Conservation (phyloP, 2,797 vertebrate genomes). For the Bovichtus diacanthus region DNA sequence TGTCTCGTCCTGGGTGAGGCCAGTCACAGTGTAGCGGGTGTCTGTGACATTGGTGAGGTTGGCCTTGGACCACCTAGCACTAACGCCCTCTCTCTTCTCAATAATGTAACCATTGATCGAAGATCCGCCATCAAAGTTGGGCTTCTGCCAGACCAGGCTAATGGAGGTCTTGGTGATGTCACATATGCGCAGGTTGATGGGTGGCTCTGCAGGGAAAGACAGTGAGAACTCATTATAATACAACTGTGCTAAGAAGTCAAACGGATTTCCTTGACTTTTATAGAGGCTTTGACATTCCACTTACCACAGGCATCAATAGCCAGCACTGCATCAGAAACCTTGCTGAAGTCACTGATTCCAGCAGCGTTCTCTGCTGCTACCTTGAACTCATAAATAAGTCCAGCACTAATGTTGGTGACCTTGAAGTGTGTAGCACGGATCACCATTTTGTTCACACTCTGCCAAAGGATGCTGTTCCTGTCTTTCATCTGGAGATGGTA, state of each 20-base stretch:
- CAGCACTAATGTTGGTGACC: constrained; percentile 90
- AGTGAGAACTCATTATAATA: neutral
- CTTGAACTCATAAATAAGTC: constrained; percentile 98
- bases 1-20: constrained; percentile 91
- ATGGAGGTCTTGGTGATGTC: constrained; percentile 96
- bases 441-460: constrained; percentile 92
- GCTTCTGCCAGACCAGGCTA: constrained; percentile 92
- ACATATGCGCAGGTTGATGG: constrained; percentile 90
- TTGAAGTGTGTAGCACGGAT: constrained; percentile 97
- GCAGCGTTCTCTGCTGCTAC: constrained; percentile 97
- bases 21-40: constrained; percentile 91
- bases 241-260: neutral
- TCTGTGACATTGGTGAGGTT: constrained; percentile 94
- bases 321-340: constrained; percentile 93
- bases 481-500: constrained; percentile 99
- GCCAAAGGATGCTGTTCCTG: constrained; percentile 97
- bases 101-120: constrained; percentile 94
- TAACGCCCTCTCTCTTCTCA: constrained; percentile 90
- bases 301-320: constrained; percentile 98
- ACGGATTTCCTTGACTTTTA: neutral
- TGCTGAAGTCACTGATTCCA: constrained; percentile 93
- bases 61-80: constrained; percentile 92
- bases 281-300: constrained; percentile 59
- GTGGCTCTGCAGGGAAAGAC: constrained; percentile 87
- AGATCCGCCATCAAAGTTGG: constrained; percentile 95